These are phyloP conservation scores for Leptinotarsa juncta DNA, from an alignment of 2,888 invertebrate species.

Conservation along the genomic window DNA sequence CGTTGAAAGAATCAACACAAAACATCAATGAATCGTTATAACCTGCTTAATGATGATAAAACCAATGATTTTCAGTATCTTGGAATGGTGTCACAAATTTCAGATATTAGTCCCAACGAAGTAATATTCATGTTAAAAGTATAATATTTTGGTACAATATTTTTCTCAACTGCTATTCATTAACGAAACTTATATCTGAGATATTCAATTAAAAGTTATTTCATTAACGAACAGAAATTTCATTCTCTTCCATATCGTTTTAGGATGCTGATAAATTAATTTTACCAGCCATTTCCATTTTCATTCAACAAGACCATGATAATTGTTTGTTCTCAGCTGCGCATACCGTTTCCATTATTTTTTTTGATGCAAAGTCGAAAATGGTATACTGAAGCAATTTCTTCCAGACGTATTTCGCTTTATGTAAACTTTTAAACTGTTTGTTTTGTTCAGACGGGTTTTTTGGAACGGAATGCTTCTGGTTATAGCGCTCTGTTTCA, in stretches of 20 bases:
- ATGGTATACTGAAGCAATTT: constrained; percentile 13
- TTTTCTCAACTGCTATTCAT: background rate
- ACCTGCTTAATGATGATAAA: too few relatives aligned
- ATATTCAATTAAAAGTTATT: background rate
- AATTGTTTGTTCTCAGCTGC: constrained; percentile 18
- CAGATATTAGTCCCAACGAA: too few relatives aligned
- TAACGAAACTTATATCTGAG: background rate
- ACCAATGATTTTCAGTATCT: too few relatives aligned
- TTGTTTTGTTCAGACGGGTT: constrained; percentile 13
- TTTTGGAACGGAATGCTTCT: constrained; percentile 3
- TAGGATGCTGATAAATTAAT: constrained; percentile 8
- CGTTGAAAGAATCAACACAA: too few relatives aligned
- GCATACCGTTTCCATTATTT: background rate
- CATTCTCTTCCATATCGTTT: background rate
- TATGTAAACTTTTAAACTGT: constrained; percentile 18
- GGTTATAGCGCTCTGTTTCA: constrained; percentile 18
- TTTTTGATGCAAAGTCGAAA: constrained; percentile 1
- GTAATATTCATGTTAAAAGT: background rate
- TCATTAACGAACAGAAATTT: background rate
- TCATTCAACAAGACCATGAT: background rate
- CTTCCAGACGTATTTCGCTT: constrained; percentile 15
- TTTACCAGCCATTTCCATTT: background rate
- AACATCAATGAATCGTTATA: too few relatives aligned
- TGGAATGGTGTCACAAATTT: too few relatives aligned
- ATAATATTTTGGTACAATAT: background rate